Base-by-base conservation (phyloP, 2,113 vertebrate genomes). In the Callaeas wilsoni region DNA sequence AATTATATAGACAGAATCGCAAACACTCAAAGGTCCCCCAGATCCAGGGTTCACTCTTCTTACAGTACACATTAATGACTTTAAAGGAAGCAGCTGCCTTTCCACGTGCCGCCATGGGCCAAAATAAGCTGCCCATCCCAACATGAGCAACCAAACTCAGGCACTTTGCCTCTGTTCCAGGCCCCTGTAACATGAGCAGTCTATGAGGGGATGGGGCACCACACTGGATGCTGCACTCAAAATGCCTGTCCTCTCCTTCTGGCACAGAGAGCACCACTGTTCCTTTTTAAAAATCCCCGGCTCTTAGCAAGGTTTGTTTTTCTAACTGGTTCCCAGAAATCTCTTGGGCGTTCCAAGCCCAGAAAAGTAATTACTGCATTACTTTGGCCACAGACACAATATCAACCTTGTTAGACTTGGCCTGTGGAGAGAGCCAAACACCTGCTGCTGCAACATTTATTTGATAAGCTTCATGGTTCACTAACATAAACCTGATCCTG, bases 391-490 rank as follows among this genome's bases (percentile, higher is more conserved):
- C 88, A 73, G 95, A 94, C 91, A 88, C 87, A 91, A 96, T 92
- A 96, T 92, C 96, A 97, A 96, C 97, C 90, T 96, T 94, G 94
- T 95, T 97, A 97, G 82, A 75, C 68, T 90, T 96, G 94, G 96
- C 94, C 96, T 94, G 92, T 57, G 68, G 71, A 91, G 93, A 93
- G 90, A 91, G 95, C 94, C 93, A 96, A 95, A 97, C 97, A 98
- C 97, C 97, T 97, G 98, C 93, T 97, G 96, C 93, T 96, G 94
- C 90, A 90, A 95, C 96, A 96, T 97, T 96, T 97, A 90, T 97
- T 97, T 97, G 97, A 97, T 97, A 97, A 98, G 94, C 93, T 97
- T 96, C 95, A 96, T 96, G 94, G 94, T 96, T 94, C 49, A 47
- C 94, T 97, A 95, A 49, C 88, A 83, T 97, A 94, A 97, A 97